Conservation (phyloP, 1,140 invertebrate genomes). For the Pomacea maculata region DNA sequence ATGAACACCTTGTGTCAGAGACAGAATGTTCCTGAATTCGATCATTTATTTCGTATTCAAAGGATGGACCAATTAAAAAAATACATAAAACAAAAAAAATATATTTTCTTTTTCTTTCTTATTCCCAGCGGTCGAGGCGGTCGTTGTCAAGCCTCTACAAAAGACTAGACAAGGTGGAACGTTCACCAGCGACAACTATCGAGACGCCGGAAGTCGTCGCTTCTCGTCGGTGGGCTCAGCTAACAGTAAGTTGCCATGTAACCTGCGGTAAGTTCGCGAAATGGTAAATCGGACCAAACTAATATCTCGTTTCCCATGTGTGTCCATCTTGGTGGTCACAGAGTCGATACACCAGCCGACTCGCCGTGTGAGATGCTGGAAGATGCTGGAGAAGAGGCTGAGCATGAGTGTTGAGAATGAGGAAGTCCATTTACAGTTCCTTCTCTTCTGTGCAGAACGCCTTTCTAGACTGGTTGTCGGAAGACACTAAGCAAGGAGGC, state of each 20-base stretch:
- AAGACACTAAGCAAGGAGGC: background rate
- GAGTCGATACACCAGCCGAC: background rate
- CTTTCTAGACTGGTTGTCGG: constrained; percentile 10
- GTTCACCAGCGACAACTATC: background rate
- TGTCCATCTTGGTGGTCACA: background rate
- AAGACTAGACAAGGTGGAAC: constrained; percentile 2
- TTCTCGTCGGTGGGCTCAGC: constrained; percentile 2
- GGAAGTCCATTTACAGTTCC: background rate
- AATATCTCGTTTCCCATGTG: background rate
- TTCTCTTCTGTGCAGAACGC: background rate
- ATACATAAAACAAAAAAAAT: background rate
- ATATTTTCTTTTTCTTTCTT: too few species aligned
- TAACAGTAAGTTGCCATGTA: background rate
- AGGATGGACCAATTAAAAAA: background rate
- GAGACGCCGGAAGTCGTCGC: constrained; percentile 4
- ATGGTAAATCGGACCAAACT: background rate
- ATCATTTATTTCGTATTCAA: background rate
- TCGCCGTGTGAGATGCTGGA: background rate
- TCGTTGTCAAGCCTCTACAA: background rate
- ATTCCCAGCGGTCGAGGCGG: background rate
- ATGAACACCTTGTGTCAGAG: background rate
- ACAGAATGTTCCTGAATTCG: background rate
- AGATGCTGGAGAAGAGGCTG: background rate
- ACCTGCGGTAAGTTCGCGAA: too few species aligned
- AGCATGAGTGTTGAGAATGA: background rate